phyloP scores from a whole-genome alignment of 35 echinoderm and acorn worm genomes.

The Eucidaris tribuloides region DNA sequence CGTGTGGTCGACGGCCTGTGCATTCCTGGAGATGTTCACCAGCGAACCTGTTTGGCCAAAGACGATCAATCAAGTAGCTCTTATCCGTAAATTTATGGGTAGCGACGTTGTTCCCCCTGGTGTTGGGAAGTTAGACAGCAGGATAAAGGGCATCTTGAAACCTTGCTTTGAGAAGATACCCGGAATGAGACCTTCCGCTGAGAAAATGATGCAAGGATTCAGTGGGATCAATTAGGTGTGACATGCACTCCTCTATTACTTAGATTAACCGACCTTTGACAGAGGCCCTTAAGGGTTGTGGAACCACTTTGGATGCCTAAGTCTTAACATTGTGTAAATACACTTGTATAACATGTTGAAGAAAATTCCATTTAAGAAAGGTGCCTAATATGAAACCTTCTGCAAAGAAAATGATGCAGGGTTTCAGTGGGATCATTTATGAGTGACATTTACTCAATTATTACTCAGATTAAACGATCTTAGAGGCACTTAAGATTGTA shows the following conservation, averaged over 20 bases:
- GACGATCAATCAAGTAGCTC: background rate
- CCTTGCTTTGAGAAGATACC: background rate
- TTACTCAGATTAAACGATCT: too few relatives aligned
- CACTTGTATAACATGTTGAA: too few relatives aligned
- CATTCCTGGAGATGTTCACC: background rate
- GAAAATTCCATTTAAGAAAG: too few relatives aligned
- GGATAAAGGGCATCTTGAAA: background rate
- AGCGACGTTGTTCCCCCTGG: background rate
- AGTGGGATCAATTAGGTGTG: background rate
- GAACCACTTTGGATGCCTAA: too few relatives aligned
- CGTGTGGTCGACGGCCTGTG: background rate
- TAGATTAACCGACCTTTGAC: too few relatives aligned
- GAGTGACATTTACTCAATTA: background rate
- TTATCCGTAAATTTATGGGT: background rate
- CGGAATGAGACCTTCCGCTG: background rate
- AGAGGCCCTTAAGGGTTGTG: too few relatives aligned
- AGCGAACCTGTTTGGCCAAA: background rate
- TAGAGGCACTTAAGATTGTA: too few relatives aligned
- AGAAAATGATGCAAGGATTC: background rate
- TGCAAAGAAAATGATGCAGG: background rate
- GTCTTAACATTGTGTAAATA: too few relatives aligned
- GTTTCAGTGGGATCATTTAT: background rate
- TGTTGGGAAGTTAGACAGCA: background rate
- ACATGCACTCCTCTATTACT: too few relatives aligned
- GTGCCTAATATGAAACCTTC: background rate